Base-by-base conservation (phyloP, 2,113 vertebrate species). In the Pachypanchax playfairii region DNA sequence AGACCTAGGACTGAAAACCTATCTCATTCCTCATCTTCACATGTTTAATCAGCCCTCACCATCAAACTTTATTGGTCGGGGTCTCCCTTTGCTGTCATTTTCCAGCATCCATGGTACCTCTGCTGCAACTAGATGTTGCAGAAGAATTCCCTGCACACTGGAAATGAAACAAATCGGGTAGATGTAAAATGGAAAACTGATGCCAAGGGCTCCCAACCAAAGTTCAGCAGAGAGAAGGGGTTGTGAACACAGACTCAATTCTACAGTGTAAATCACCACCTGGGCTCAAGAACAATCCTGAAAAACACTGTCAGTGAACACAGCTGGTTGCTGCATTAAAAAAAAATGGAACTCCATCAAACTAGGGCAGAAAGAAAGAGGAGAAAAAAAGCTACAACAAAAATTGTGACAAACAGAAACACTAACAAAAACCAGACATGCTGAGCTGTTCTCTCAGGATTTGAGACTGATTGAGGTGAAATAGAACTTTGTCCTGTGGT, bases 341-440 rank as follows among this genome's bases (percentile, higher is more conserved):
- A 26, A 51, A 26, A 51, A 51, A 51, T 33, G 48, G 28, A 51
- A 51, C n/a, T 33, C 48, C 28, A 51, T 18, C 5, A 21, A 51
- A 17, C 18, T 42, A 8, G 15, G 39, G 11, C 28, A 13, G 28
- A 8, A 31, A 51, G 33, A 31, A 29, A 33, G 14, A 20, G 31
- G 8, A 12, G 13, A 3, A 12, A 11, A 35, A 13, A 9, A 35
- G 33, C n/a, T n/a, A n/a, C n/a, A n/a, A n/a, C n/a, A n/a, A n/a
- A n/a, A n/a, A n/a, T n/a, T n/a, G n/a, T n/a, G n/a, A n/a, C n/a
- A n/a, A n/a, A n/a, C n/a, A n/a, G 15, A 26, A 48, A 48, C 24
- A 28, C 11, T 26, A 28, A 31, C 48, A 33, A 51, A 20, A 51
- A 31, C 28, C 17, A 51, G 48, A 51, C 31, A 33, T 33, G 11